Evolutionary conservation across 2,797 vertebrate species (phyloP), one percentile per base, ranked within the genome.

Genomic region (Acipenser transmontanus): DNA sequence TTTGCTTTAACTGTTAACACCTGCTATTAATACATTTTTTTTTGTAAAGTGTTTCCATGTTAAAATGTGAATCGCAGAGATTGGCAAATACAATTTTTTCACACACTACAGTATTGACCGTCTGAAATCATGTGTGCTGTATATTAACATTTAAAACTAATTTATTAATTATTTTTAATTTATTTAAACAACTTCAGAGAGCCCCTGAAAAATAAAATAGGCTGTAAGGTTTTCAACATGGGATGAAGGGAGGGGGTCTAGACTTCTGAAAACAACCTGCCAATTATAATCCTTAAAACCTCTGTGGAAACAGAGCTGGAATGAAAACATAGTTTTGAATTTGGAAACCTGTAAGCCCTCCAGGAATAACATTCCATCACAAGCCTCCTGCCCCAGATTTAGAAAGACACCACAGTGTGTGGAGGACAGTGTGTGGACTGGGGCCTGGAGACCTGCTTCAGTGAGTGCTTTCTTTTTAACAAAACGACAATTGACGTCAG

Each of bases 291-390:
- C 82, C 82, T 81, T 74, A 82, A 75, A 78, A 78, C 65, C 74
- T 81, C 85, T 87, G 70, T 78, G 70, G 86, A 85, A 90, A 88
- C 84, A 87, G 0, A 74, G 69, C 67, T 78, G 80, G 78, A 88
- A 85, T 83, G 79, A 87, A 88, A 84, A 84, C 78, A 81, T 79
- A 63, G 63, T 76, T 70, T 73, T 76, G 72, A 59, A 71, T 83
- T 81, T 73, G 72, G 83, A 85, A 83, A 83, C 73, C 78, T 85
- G 85, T 84, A 76, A 50, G 2, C 49, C 11, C 8, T 82, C 87
- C 87, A 88, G 82, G 76, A 76, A 88, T 82, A 91, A 89, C 86
- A 88, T 70, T 82, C 72, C 78, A 71, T 67, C 71, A 76, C 70
- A 76, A 72, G 79, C 75, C 74, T 56, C 74, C 50, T 0, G 48